phyloP scores from a whole-genome alignment of 2,113 vertebrate genomes.

The Pteronura brasiliensis region DNA sequence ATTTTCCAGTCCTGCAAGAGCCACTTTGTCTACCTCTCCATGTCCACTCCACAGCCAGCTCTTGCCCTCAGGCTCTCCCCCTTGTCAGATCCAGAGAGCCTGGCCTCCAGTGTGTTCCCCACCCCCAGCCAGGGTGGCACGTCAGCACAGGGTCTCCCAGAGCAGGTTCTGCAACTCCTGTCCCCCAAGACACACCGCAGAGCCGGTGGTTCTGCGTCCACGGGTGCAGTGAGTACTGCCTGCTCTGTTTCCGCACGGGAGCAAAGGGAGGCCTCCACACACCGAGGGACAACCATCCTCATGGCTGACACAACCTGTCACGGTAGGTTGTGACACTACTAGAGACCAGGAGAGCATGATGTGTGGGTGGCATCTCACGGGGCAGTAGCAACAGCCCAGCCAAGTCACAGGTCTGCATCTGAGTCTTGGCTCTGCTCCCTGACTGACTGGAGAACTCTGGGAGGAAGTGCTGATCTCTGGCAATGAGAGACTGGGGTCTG shows the following conservation, averaged over 20 bases:
- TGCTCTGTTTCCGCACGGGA: background rate
- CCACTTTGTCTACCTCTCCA: background rate
- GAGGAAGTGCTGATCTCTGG: background rate
- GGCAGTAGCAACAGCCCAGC: background rate
- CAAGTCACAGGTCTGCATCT: too few species aligned
- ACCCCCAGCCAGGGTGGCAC: background rate
- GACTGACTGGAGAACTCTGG: too few species aligned
- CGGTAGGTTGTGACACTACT: background rate
- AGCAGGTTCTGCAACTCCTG: background rate
- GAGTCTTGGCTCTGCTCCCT: background rate
- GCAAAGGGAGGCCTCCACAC: fast-evolving
- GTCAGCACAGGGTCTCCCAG: background rate
- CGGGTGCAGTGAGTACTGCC: fast-evolving
- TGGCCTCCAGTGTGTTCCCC: background rate
- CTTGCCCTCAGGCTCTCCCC: background rate
- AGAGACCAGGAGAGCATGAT: background rate
- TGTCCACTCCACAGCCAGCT: background rate
- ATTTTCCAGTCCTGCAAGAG: background rate
- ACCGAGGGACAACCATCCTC: background rate
- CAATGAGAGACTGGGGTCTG: background rate
- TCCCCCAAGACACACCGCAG: background rate
- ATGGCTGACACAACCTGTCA: background rate
- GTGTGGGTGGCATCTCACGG: background rate
- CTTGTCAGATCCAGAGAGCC: background rate
- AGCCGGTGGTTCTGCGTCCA: background rate